A percentile compares a stretch with the other conserved stretches of the same genome.
phyloP scores from a whole-genome alignment of 1,140 invertebrate species.

The Daktulosphaira vitifoliae region DNA sequence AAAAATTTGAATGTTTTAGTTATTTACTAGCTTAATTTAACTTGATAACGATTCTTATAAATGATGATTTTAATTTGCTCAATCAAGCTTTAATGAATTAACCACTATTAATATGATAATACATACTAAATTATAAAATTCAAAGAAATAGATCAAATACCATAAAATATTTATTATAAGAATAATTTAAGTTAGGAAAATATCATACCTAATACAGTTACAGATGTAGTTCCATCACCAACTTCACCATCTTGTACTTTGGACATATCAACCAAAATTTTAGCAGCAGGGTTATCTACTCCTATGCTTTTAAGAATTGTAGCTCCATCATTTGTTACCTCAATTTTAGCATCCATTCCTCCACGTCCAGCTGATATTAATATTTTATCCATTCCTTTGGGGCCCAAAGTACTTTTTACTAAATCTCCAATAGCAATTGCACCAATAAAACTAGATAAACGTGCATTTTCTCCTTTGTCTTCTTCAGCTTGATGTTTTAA shows the following conservation, averaged over 20 bases:
- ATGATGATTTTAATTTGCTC: no score
- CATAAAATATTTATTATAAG: no score
- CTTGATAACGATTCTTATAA: no score
- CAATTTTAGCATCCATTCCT: conserved; percentile 58
- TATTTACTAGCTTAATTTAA: no score
- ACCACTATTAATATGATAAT: no score
- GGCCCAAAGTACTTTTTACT: conserved; percentile 95
- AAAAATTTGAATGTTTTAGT: no score
- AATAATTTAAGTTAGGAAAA: no score
- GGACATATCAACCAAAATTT: conserved; percentile 97
- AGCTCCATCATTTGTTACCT: conserved; percentile 99
- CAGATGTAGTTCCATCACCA: conserved; percentile 98
- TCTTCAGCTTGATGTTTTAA: conserved; percentile 93
- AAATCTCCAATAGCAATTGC: conserved; percentile 98
- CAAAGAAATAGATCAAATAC: no score
- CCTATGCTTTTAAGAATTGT: conserved; percentile 95
- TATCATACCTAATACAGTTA: conserved; percentile 73
- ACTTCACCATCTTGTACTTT: conserved; percentile 99
- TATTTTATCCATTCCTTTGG: conserved; percentile 99
- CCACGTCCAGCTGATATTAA: conserved; percentile 74
- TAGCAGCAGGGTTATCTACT: conserved; percentile 98
- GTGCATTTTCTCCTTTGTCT: conserved; percentile 91
- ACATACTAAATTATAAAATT: no score
- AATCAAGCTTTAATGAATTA: no score
- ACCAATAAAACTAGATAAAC: conserved; percentile 93